Evolutionary conservation across 2,888 invertebrate species (phyloP).

Genomic region (Lasioglossum pauxillum): DNA sequence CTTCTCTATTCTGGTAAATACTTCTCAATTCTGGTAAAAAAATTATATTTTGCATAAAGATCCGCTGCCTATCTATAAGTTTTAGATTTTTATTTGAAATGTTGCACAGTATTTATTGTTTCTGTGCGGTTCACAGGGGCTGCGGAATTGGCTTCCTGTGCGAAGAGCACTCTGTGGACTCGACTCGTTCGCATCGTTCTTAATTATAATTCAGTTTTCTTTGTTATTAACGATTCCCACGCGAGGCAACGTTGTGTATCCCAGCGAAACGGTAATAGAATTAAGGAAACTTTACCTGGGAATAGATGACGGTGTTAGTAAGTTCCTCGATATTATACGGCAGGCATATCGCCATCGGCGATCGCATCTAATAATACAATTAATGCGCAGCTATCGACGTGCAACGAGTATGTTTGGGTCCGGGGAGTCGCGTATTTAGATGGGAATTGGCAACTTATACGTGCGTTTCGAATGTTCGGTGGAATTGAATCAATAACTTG

Average conservation of each 20-base stretch:
- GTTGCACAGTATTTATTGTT: neutral
- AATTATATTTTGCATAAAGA: no score
- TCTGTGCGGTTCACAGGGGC: neutral
- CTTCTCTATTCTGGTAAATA: no score
- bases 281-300: slow-evolving; percentile 35
- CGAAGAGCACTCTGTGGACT: neutral
- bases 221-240: slow-evolving; percentile 15
- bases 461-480: neutral
- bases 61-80: no score
- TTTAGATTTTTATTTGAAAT: neutral
- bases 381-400: slow-evolving; percentile 1
- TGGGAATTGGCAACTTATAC: neutral
- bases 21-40: no score
- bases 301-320: slow-evolving; percentile 35
- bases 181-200: neutral
- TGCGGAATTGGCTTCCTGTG: neutral
- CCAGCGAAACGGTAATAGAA: slow-evolving; percentile 24
- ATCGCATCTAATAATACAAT: slow-evolving; percentile 20
- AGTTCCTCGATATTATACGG: slow-evolving; percentile 32
- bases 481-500: slow-evolving; percentile 7
- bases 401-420: neutral
- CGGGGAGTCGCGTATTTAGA: neutral
- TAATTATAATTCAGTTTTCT: slow-evolving; percentile 17
- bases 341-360: slow-evolving; percentile 14
- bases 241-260: neutral